Conservation (phyloP, 1,140 invertebrate species). For the Pogonomyrmex californicus region DNA sequence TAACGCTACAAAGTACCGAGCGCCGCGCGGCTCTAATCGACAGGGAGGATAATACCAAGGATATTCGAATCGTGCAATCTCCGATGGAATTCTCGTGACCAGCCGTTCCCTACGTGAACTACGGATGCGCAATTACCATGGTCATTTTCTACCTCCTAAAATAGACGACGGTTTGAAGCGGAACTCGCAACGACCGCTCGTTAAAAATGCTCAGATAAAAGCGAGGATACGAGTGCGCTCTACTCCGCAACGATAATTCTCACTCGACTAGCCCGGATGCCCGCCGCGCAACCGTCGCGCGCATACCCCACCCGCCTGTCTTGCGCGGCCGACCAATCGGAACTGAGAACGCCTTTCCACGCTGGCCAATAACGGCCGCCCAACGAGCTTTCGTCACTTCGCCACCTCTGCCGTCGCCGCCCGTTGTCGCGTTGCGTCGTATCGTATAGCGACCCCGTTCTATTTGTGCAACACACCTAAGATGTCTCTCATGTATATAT, state of each 20-base stretch:
- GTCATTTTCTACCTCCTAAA: constrained; percentile 30
- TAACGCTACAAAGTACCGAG: not conserved
- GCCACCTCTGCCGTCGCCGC: not conserved
- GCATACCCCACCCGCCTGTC: constrained; percentile 63
- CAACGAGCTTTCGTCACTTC: constrained; percentile 44
- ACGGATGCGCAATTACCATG: constrained; percentile 34
- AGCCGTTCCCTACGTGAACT: constrained; percentile 20
- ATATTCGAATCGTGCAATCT: not conserved
- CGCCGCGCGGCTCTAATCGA: not conserved
- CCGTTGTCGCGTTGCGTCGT: not conserved
- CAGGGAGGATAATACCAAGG: not conserved
- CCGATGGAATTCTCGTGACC: constrained; percentile 31
- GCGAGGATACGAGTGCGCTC: constrained; percentile 44
- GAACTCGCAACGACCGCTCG: constrained; percentile 36
- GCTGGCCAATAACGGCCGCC: constrained; percentile 63
- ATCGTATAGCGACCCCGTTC: constrained; percentile 38
- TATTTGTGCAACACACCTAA: constrained; percentile 67
- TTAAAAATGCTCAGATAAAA: constrained; percentile 64
- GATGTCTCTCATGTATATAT: not conserved
- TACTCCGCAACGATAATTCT: constrained; percentile 47
- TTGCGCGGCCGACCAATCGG: constrained; percentile 66
- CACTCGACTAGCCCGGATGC: constrained; percentile 68
- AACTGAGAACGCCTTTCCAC: not conserved
- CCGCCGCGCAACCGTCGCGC: constrained; percentile 70
- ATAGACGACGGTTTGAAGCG: constrained; percentile 31